Evolutionary conservation across 2,797 vertebrate species (phyloP), one percentile per base, ranked within the genome.

Genomic region (Miichthys miiuy): DNA sequence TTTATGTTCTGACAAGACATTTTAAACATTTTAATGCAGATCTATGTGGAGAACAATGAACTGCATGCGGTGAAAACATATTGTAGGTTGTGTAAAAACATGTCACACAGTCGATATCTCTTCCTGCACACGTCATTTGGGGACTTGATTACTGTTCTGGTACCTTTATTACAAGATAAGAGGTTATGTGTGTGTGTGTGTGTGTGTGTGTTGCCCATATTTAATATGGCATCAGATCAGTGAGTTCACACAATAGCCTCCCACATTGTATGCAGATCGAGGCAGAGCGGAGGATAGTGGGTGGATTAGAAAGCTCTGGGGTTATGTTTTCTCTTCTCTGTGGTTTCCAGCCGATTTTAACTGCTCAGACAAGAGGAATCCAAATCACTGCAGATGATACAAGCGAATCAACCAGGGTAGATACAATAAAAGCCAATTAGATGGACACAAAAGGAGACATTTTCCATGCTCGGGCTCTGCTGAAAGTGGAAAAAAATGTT

Each of bases 241-340:
- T 23, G 81, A 88, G 91, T 93, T 92, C 91, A 91, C 88, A 94
- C 91, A 93, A 91, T 90, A 92, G 87, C 92, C 92, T 91, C 93
- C 94, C 90, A 94, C 94, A 88, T 84, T 23, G 50, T 92, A 93
- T 93, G 92, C 90, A 94, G 88, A 94, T 90, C 61, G 82, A 90
- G 84, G 85, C 75, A 82, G 75, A 68, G 84, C 81, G 83, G 88
- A 83, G 91, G 80, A 77, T 83, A 62, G 94, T 94, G 94, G 95
- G 94, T 81, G 93, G 93, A 90, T 94, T 94, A 92, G 82, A 92
- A 84, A 89, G 85, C 89, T 83, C 82, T 83, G 81, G 83, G 87
- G 89, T 91, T 85, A 83, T 87, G 83, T 80, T 83, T 38, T 91
- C 75, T 86, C 72, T 92, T 88, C 77, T 61, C 87, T 90, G 83